Conservation (phyloP, 2,113 vertebrate genomes). For the Xenopus laevis region DNA sequence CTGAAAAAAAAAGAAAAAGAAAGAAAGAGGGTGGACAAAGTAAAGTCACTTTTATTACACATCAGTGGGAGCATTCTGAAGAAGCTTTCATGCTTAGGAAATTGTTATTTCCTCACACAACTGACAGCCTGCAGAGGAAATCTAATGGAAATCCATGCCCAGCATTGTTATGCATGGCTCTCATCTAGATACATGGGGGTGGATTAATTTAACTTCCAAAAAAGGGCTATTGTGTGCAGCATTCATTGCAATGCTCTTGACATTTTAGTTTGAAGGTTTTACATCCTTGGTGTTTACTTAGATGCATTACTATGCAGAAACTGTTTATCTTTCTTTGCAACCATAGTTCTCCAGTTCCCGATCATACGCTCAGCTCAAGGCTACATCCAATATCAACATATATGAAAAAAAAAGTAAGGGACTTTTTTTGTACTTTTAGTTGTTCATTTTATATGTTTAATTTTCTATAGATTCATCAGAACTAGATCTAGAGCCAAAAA, state of each 20-base stretch:
- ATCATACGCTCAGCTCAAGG: background rate
- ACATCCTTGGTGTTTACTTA: slow-evolving; percentile 84
- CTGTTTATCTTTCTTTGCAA: slow-evolving; percentile 82
- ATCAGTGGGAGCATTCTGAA: slow-evolving; percentile 74
- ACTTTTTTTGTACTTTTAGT: too few relatives aligned
- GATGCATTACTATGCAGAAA: slow-evolving; percentile 78
- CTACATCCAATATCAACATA: background rate
- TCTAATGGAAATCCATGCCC: slow-evolving; percentile 86
- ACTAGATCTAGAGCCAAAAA: too few relatives aligned
- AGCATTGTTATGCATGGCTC: slow-evolving; percentile 86
- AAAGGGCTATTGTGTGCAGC: slow-evolving; percentile 80
- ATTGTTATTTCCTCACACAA: slow-evolving; percentile 92
- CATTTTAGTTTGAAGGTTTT: slow-evolving; percentile 86
- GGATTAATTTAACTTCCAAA: slow-evolving; percentile 90
- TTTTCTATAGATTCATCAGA: too few relatives aligned
- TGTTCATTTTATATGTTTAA: too few relatives aligned
- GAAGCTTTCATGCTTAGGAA: slow-evolving; percentile 88
- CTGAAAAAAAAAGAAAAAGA: slow-evolving; percentile 26
- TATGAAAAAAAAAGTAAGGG: too few relatives aligned
- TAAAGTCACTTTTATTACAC: slow-evolving; percentile 80
- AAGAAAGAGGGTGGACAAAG: slow-evolving; percentile 50
- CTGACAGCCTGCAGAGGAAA: slow-evolving; percentile 88
- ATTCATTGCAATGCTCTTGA: slow-evolving; percentile 83
- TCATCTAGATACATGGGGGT: slow-evolving; percentile 85
- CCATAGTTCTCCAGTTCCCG: slow-evolving; percentile 62